Percentiles rank a stretch among this genome's conserved stretches.
Evolutionary conservation across 2,113 vertebrate species (phyloP).

Genomic region (Oncorhynchus masou): DNA sequence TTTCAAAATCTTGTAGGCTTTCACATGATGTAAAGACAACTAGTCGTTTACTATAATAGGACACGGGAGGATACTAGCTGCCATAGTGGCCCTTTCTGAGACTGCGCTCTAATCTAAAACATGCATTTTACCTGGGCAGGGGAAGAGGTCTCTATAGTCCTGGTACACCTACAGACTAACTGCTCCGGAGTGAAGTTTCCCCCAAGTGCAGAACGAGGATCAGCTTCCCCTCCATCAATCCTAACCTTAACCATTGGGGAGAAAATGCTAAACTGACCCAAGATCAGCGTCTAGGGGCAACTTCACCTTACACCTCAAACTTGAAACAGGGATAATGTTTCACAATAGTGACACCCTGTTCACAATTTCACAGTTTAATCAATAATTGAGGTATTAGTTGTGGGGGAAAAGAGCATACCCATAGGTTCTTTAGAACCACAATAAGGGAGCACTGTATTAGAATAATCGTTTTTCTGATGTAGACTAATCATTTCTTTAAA

Average conservation of each 20-base stretch:
- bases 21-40: background rate
- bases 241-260: too few relatives aligned
- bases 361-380: background rate
- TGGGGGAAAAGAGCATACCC: background rate
- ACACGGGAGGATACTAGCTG: background rate
- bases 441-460: conserved; percentile 1
- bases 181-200: background rate
- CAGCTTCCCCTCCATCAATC: too few relatives aligned
- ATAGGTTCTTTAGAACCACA: background rate
- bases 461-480: conserved; percentile 5
- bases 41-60: background rate
- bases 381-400: background rate
- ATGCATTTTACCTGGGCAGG: background rate
- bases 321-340: background rate
- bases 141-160: background rate
- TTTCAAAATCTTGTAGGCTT: background rate
- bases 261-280: background rate
- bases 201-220: too few relatives aligned
- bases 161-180: background rate
- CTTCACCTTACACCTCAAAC: background rate
- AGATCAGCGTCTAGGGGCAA: background rate
- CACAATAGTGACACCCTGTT: background rate
- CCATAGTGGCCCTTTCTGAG: background rate
- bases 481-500: conserved; percentile 81
- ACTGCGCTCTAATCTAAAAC: background rate